Conservation (phyloP, 2,888 invertebrate species). For the Carcina quercana region DNA sequence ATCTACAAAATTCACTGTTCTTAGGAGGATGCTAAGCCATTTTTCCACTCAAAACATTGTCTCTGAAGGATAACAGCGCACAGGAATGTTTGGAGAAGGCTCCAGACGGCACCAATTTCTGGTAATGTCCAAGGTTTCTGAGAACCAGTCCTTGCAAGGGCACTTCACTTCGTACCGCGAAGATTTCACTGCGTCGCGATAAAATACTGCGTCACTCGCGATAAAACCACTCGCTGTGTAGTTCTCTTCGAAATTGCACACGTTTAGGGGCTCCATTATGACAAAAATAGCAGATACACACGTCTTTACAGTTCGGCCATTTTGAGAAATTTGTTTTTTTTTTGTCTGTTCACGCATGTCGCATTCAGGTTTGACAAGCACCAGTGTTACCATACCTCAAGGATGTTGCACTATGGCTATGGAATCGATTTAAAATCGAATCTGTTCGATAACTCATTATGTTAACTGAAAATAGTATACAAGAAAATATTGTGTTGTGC, state of each 20-base stretch:
- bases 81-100: slow-evolving; percentile 43
- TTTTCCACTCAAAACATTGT: slow-evolving; percentile 38
- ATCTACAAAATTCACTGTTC: slow-evolving; percentile 25
- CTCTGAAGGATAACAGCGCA: slow-evolving; percentile 24
- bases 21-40: slow-evolving; percentile 40
- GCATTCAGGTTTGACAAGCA: too few species aligned
- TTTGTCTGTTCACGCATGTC: too few species aligned
- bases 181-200: slow-evolving; percentile 36
- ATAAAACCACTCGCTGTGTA: slow-evolving; percentile 38
- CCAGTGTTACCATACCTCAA: too few species aligned
- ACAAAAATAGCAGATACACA: slow-evolving; percentile 46
- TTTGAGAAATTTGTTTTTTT: slow-evolving; percentile 41
- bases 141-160: slow-evolving; percentile 18
- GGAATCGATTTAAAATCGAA: too few species aligned
- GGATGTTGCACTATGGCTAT: too few species aligned
- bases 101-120: slow-evolving; percentile 39
- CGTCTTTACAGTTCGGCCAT: slow-evolving; percentile 71
- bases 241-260: slow-evolving; percentile 39
- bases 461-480: too few species aligned
- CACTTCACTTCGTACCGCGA: slow-evolving; percentile 11
- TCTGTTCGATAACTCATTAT: too few species aligned
- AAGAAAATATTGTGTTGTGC: too few species aligned
- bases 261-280: slow-evolving; percentile 63
- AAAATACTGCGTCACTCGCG: slow-evolving; percentile 31
- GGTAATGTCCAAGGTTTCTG: slow-evolving; percentile 30